phyloP scores from a whole-genome alignment of 1,140 invertebrate species.

The Riptortus pedestris region DNA sequence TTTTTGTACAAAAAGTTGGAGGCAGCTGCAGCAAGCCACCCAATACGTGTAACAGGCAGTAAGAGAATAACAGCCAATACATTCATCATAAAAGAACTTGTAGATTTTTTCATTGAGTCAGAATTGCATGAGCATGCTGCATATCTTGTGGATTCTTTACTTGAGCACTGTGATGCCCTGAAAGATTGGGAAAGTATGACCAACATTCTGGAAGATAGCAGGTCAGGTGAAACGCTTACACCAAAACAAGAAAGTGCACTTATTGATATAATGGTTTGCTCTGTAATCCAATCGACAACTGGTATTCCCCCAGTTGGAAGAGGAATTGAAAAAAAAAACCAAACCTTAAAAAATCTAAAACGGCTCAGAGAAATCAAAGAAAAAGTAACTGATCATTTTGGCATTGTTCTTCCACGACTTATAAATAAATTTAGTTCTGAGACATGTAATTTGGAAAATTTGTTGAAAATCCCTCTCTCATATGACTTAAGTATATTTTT shows the following conservation, averaged over 20 bases:
- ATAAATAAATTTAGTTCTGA: neutral
- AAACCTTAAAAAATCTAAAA: slow-evolving; percentile 1
- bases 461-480: neutral
- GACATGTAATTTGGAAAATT: neutral
- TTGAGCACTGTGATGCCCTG: neutral
- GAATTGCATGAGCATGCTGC: neutral
- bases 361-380: neutral
- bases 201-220: neutral
- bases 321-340: neutral
- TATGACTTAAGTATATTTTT: neutral
- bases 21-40: neutral
- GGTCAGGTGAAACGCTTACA: neutral
- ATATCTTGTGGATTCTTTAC: neutral
- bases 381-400: neutral
- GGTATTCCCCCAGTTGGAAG: neutral
- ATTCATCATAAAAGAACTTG: neutral
- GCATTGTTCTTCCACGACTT: neutral
- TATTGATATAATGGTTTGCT: neutral
- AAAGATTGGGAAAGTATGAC: slow-evolving; percentile 1
- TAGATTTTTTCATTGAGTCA: neutral
- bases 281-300: neutral
- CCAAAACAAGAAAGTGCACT: neutral
- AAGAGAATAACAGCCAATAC: neutral
- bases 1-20: neutral
- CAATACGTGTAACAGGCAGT: neutral